Conservation (phyloP, 2,797 vertebrate genomes). For the Cynopterus sphinx region DNA sequence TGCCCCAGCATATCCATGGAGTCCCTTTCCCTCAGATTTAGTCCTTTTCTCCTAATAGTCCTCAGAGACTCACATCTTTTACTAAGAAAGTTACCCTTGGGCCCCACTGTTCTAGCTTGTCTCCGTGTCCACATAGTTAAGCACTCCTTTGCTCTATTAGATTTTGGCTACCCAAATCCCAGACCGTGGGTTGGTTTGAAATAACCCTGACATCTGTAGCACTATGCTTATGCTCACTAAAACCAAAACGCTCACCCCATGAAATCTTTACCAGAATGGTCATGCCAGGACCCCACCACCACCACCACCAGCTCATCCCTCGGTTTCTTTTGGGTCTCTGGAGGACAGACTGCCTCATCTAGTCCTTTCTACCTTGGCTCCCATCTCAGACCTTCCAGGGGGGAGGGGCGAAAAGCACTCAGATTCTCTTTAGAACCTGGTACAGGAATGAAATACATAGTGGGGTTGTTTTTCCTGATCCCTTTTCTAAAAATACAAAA, state of each 20-base stretch:
- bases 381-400: background rate
- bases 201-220: background rate
- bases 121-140: background rate
- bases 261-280: rapidly evolving
- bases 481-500: background rate
- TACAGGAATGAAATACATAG: background rate
- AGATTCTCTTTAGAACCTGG: background rate
- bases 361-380: background rate
- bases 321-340: background rate
- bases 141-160: background rate
- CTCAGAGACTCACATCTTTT: background rate
- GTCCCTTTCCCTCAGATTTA: background rate
- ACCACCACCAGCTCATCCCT: background rate
- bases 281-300: no score
- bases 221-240: background rate
- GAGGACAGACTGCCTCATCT: background rate
- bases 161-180: background rate
- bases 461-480: background rate
- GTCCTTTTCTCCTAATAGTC: background rate
- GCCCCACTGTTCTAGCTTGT: background rate
- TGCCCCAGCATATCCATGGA: background rate
- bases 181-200: background rate
- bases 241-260: background rate
- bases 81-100: background rate
- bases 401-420: no score